Evolutionary conservation across 1,140 invertebrate genomes (phyloP).

Genomic region (Cherax destructor): DNA sequence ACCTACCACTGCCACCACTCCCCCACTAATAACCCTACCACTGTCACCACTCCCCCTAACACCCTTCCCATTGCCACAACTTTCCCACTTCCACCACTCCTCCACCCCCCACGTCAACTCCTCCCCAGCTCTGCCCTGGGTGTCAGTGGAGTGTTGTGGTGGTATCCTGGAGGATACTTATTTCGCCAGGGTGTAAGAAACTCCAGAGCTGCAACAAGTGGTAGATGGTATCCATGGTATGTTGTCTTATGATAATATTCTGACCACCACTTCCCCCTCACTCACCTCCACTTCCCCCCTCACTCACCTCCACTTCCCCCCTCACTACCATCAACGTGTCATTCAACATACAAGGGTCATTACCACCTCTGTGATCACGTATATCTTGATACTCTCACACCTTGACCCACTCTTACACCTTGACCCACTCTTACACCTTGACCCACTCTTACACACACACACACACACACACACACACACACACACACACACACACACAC

Average conservation of each 20-base stretch:
- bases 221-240: too few relatives aligned
- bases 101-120: too few relatives aligned
- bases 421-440: neutral
- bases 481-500: slow-evolving; percentile 2
- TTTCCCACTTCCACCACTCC: neutral
- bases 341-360: neutral
- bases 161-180: too few relatives aligned
- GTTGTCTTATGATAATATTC: neutral
- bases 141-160: too few relatives aligned
- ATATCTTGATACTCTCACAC: neutral
- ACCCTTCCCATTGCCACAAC: neutral
- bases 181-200: too few relatives aligned
- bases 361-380: neutral
- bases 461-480: slow-evolving; percentile 17
- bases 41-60: too few relatives aligned
- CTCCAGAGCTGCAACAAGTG: too few relatives aligned
- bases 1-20: neutral
- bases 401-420: neutral
- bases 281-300: neutral
- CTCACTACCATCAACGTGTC: neutral
- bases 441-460: neutral
- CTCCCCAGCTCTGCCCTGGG: too few relatives aligned
- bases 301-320: neutral
- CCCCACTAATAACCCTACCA: too few relatives aligned
- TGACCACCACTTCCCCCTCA: neutral